A percentile compares a stretch with the other conserved stretches of the same genome.
Evolutionary conservation across 1,140 invertebrate species (phyloP).

Genomic region (Procambarus clarkii): DNA sequence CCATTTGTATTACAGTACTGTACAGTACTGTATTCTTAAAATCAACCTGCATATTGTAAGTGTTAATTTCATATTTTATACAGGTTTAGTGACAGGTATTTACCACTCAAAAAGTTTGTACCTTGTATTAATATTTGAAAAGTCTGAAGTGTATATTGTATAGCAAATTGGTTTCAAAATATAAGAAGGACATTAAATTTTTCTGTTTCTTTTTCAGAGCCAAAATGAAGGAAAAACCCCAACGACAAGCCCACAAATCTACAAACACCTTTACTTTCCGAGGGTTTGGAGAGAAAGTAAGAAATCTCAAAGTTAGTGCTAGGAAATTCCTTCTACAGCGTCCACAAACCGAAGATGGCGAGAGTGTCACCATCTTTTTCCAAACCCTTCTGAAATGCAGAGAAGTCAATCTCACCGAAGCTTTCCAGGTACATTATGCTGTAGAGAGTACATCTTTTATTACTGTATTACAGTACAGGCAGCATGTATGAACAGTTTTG

Average conservation of each 20-base stretch:
- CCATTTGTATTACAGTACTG: too few species aligned
- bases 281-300: conserved; percentile 37
- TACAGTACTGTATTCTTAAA: too few species aligned
- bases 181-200: neutral
- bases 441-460: neutral
- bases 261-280: conserved; percentile 42
- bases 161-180: too few species aligned
- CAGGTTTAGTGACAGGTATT: too few species aligned
- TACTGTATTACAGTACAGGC: neutral
- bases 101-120: too few species aligned
- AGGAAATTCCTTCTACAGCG: conserved; percentile 55
- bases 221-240: conserved; percentile 31
- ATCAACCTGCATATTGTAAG: too few species aligned
- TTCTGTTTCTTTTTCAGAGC: neutral
- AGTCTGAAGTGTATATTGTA: too few species aligned
- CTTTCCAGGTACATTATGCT: conserved; percentile 36
- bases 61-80: too few species aligned
- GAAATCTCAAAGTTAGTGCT: conserved; percentile 34
- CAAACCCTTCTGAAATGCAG: conserved; percentile 18
- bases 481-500: too few species aligned
- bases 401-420: conserved; percentile 50
- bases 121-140: too few species aligned
- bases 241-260: conserved; percentile 38
- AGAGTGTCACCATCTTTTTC: conserved; percentile 16
- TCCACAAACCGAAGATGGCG: conserved; percentile 1